Conservation (phyloP, 2,888 invertebrate genomes). For the Lepidochitona cinerea region DNA sequence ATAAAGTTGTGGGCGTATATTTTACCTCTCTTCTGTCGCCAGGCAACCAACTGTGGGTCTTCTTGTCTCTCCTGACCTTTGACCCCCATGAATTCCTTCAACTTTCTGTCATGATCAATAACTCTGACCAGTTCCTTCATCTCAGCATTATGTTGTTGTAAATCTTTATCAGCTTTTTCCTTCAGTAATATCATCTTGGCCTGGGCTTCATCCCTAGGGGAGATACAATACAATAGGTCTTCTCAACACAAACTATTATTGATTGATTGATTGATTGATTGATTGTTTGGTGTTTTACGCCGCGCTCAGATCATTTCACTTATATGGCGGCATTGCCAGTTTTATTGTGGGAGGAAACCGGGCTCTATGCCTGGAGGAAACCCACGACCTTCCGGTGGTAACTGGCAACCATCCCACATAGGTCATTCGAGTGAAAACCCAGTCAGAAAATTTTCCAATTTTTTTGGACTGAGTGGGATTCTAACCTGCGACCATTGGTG, state of each 20-base stretch:
- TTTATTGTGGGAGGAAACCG: too few species aligned
- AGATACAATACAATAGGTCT: not conserved
- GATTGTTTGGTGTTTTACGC: too few species aligned
- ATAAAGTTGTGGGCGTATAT: too few species aligned
- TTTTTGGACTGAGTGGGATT: too few species aligned
- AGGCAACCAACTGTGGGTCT: conserved; percentile 68
- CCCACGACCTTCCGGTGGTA: too few species aligned
- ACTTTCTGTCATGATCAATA: conserved; percentile 86
- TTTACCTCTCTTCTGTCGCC: conserved; percentile 68
- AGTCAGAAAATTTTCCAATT: too few species aligned
- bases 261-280: not conserved
- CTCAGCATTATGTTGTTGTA: conserved; percentile 81
- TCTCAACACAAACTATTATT: not conserved
- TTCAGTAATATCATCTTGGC: conserved; percentile 80
- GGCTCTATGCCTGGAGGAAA: too few species aligned
- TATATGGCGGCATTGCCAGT: too few species aligned
- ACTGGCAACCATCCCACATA: too few species aligned
- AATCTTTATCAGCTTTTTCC: conserved; percentile 83
- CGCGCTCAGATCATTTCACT: too few species aligned
- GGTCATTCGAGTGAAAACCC: too few species aligned
- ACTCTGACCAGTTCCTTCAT: conserved; percentile 89
- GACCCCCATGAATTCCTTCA: conserved; percentile 87
- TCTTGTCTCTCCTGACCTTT: conserved; percentile 80
- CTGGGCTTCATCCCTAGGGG: conserved; percentile 72
- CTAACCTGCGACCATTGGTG: too few species aligned